Conservation (phyloP, 2,797 vertebrate genomes). For the Steatocranus sp. region DNA sequence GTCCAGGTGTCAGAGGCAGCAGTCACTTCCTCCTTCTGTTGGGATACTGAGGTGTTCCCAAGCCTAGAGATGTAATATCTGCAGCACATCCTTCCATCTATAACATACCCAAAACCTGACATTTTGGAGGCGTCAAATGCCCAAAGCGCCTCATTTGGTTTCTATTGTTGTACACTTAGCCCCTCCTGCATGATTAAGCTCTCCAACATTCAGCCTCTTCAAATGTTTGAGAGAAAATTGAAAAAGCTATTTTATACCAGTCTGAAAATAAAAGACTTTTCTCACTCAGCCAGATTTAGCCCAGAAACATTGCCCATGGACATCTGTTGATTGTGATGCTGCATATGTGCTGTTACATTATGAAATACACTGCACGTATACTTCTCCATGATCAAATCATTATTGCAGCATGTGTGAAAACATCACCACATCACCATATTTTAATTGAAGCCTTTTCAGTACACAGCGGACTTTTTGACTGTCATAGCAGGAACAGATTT, state of each 20-base stretch:
- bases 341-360: background rate
- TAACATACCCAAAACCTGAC: background rate
- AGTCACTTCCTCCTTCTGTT: background rate
- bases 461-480: background rate
- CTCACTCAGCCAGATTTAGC: background rate
- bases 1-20: rapidly evolving
- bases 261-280: background rate
- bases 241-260: background rate
- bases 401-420: background rate
- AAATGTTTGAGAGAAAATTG: background rate
- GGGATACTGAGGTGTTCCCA: background rate
- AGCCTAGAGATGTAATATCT: background rate
- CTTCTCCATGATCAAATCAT: background rate
- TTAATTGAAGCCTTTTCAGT: background rate
- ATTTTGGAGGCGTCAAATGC: background rate
- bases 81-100: background rate
- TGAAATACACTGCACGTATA: background rate
- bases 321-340: background rate
- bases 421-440: background rate
- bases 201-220: background rate
- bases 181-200: background rate
- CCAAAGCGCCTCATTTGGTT: background rate
- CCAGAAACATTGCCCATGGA: background rate
- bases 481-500: background rate
- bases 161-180: background rate